Evolutionary conservation across 2,888 invertebrate species (phyloP).

Genomic region (Cyclophora punctaria): DNA sequence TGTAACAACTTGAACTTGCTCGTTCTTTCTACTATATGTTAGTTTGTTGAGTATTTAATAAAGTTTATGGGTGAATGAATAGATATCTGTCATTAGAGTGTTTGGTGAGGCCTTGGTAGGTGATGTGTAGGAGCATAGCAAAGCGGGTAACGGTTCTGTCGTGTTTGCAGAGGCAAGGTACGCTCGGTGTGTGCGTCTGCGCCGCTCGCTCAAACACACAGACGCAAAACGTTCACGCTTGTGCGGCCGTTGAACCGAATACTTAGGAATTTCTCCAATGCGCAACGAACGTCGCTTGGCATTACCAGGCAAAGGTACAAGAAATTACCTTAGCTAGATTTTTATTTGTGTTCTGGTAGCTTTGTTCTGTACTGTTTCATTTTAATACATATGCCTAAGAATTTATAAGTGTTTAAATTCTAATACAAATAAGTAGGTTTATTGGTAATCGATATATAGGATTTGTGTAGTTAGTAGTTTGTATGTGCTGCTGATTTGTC

Average conservation of each 20-base stretch:
- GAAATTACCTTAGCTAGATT: conserved; percentile 47
- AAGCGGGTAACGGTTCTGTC: conserved; percentile 63
- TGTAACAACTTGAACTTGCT: too few relatives aligned
- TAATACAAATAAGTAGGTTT: too few relatives aligned
- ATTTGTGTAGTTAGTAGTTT: conserved; percentile 7
- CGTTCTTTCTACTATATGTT: too few relatives aligned
- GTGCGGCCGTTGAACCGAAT: conserved; percentile 73
- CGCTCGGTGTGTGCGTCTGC: conserved; percentile 50
- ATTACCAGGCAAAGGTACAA: conserved; percentile 42
- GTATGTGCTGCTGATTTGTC: conserved; percentile 22
- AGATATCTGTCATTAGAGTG: conserved; percentile 7
- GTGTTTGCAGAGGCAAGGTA: conserved; percentile 63
- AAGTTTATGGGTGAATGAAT: conserved; percentile 8
- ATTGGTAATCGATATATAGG: neutral
- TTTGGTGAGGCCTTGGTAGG: conserved; percentile 39
- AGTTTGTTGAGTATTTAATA: conserved; percentile 2
- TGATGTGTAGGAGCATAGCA: conserved; percentile 46
- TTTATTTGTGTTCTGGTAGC: too few relatives aligned
- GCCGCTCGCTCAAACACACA: conserved; percentile 51
- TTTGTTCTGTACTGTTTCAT: too few relatives aligned
- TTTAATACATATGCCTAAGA: too few relatives aligned
- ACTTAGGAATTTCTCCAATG: conserved; percentile 72
- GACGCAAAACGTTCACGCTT: conserved; percentile 48
- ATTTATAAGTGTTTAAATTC: too few relatives aligned
- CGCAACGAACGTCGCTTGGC: conserved; percentile 42